Evolutionary conservation across 2,797 vertebrate genomes (phyloP).

Genomic region (Lepus townsendii): DNA sequence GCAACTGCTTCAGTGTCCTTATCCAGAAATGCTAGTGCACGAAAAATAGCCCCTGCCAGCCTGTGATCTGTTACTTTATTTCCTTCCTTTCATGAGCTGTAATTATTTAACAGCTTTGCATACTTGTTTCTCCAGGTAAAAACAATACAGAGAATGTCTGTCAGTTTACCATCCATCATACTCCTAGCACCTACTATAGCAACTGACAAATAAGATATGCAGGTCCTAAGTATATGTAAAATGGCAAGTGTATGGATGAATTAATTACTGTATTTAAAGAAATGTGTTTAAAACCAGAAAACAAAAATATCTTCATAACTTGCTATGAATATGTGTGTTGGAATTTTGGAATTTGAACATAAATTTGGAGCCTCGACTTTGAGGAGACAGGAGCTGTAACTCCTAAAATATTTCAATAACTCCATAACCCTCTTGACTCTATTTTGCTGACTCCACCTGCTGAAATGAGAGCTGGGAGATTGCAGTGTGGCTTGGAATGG

Average conservation of each 20-base stretch:
- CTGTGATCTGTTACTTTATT: not conserved
- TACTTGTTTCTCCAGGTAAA: conserved; percentile 15
- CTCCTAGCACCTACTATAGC: not conserved
- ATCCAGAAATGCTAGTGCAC: conserved; percentile 8
- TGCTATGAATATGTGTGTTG: not conserved
- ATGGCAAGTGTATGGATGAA: not conserved
- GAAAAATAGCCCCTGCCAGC: not conserved
- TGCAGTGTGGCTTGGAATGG: not conserved
- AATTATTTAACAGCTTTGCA: not conserved
- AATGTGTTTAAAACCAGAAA: not conserved
- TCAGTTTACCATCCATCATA: not conserved
- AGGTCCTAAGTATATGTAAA: not conserved
- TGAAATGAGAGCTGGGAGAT: not conserved
- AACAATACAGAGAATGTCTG: conserved; percentile 6
- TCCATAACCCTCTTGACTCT: not conserved
- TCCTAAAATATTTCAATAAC: not conserved
- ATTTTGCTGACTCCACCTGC: not conserved
- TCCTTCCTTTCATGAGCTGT: conserved; percentile 40
- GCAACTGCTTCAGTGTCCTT: not conserved
- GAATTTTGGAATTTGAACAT: not conserved
- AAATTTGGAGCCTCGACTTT: not conserved
- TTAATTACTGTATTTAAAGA: not conserved
- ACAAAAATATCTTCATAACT: not conserved
- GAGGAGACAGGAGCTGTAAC: not conserved
- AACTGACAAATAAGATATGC: not conserved